These are phyloP conservation scores for Balearica regulorum DNA, from an alignment of 2,797 vertebrate species.

Conservation along the genomic window DNA sequence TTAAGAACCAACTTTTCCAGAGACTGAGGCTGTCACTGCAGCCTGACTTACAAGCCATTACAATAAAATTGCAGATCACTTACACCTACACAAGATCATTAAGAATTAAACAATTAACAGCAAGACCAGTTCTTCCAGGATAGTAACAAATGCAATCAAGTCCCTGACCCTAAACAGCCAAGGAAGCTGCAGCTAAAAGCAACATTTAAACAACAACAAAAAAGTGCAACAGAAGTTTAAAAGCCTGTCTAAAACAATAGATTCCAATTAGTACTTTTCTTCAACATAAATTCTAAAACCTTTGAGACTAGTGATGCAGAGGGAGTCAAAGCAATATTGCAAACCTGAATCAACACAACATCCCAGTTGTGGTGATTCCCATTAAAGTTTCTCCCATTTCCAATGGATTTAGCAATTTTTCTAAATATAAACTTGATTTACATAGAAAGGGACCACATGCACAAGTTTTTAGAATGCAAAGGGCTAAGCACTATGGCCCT, in stretches of 20 bases:
- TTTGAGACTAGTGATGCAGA: neutral
- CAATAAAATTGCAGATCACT: neutral
- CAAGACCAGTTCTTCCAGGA: slow-evolving; percentile 10
- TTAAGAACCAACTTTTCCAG: neutral
- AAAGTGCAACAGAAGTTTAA: neutral
- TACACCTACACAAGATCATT: neutral
- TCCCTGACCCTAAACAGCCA: neutral
- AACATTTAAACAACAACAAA: neutral
- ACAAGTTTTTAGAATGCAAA: neutral
- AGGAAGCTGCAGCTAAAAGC: neutral
- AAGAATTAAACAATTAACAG: slow-evolving; percentile 19
- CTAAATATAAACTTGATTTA: neutral
- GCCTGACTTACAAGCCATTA: neutral
- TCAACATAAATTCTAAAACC: neutral
- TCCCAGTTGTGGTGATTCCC: neutral
- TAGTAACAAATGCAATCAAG: neutral
- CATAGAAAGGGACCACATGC: neutral
- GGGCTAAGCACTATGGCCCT: neutral
- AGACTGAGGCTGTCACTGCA: neutral
- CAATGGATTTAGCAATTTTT: neutral
- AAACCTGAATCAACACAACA: neutral
- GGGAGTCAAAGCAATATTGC: neutral
- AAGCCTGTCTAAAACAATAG: neutral
- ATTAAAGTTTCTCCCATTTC: neutral
- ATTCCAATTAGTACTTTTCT: neutral